phyloP scores from a whole-genome alignment of 1,140 invertebrate genomes.

The Bombus ignitus region DNA sequence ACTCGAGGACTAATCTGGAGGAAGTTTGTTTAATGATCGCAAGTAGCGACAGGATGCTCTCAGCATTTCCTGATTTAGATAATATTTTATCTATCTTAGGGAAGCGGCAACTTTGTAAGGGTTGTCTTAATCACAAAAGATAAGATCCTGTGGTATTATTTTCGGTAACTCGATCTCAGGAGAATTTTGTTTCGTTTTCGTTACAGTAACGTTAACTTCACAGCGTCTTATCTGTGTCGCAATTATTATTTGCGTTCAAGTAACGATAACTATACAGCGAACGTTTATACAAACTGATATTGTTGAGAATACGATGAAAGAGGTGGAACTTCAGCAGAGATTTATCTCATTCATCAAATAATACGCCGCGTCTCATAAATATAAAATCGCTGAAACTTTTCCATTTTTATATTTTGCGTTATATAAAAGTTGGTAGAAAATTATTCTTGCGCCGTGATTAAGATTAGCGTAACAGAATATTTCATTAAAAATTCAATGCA shows the following conservation, averaged over 20 bases:
- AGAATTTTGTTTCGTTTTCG: background rate
- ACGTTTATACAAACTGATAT: background rate
- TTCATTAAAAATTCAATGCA: too few species aligned
- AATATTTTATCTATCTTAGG: constrained; percentile 21
- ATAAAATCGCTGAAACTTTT: background rate
- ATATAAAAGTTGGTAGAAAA: too few species aligned
- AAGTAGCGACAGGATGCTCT: background rate
- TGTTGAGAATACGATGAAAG: background rate
- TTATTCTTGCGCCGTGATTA: too few species aligned
- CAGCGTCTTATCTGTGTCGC: background rate
- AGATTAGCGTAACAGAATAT: too few species aligned
- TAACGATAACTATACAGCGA: background rate
- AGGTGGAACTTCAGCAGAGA: background rate
- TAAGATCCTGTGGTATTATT: constrained; percentile 46
- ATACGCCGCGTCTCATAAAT: background rate
- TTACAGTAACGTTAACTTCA: background rate
- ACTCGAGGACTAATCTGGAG: background rate
- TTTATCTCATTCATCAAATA: too few species aligned
- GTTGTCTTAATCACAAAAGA: constrained; percentile 24
- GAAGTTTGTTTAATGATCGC: constrained; percentile 14
- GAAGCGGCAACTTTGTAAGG: constrained; percentile 11
- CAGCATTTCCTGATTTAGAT: constrained; percentile 24
- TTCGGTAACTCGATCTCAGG: background rate
- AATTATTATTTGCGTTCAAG: background rate
- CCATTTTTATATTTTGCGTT: background rate